These are phyloP conservation scores for Cheilosia vernalis DNA, from an alignment of 2,888 invertebrate species.

Conservation along the genomic window DNA sequence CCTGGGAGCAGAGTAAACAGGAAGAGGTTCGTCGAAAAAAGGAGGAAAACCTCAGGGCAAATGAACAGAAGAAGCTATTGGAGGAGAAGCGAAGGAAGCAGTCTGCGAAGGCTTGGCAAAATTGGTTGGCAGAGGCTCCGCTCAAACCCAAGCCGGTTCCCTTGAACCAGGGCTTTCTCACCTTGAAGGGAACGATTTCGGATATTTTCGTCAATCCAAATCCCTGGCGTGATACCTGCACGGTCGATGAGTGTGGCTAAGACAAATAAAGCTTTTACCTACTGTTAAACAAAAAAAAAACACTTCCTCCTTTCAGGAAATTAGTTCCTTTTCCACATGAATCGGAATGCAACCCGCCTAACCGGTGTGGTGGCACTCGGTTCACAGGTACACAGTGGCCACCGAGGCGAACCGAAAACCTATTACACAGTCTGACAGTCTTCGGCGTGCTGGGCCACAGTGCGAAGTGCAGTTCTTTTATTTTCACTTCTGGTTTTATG, in stretches of 20 bases:
- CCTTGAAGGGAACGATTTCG: slow-evolving; percentile 81
- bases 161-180: slow-evolving; percentile 81
- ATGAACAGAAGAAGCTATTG: slow-evolving; percentile 64
- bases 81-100: slow-evolving; percentile 66
- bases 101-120: slow-evolving; percentile 79
- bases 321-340: slow-evolving; percentile 46
- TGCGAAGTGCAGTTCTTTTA: slow-evolving; percentile 74
- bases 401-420: slow-evolving; percentile 60
- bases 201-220: slow-evolving; percentile 81
- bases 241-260: slow-evolving; percentile 29
- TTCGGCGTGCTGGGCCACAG: slow-evolving; percentile 53
- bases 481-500: slow-evolving; percentile 56
- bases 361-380: slow-evolving; percentile 4
- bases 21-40: slow-evolving; percentile 77
- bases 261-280: slow-evolving; percentile 21
- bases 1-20: slow-evolving; percentile 78
- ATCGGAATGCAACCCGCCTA: slow-evolving; percentile 43
- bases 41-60: slow-evolving; percentile 75
- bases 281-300: not conserved
- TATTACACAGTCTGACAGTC: slow-evolving; percentile 65
- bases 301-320: slow-evolving; percentile 33
- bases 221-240: slow-evolving; percentile 77
- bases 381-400: slow-evolving; percentile 57
- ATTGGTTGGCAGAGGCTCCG: slow-evolving; percentile 80
- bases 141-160: slow-evolving; percentile 82